Conservation (phyloP, 2,797 vertebrate genomes). For the Melanotaenia maccullochi region DNA sequence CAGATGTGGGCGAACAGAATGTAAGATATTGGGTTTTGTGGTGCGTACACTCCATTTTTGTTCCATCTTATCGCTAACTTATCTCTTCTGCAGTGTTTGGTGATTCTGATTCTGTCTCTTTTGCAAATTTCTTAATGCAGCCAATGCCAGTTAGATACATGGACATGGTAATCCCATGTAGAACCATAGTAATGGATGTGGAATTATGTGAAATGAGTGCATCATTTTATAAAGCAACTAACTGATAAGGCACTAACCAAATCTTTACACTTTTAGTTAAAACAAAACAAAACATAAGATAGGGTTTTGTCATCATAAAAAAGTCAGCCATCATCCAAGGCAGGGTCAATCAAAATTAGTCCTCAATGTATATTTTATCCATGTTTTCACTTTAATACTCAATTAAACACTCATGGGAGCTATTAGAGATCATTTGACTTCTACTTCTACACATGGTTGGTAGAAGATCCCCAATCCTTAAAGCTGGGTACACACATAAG, state of each 20-base stretch:
- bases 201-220: not conserved
- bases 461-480: too few species aligned
- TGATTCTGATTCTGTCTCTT: not conserved
- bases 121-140: not conserved
- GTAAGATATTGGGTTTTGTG: conserved; percentile 14
- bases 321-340: not conserved
- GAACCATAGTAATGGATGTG: not conserved
- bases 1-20: conserved; percentile 14
- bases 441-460: too few species aligned
- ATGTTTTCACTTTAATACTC: too few species aligned
- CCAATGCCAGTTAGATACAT: not conserved
- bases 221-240: not conserved
- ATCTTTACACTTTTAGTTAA: not conserved
- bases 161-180: not conserved
- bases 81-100: conserved; percentile 4
- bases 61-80: conserved; percentile 2
- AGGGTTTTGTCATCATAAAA: not conserved
- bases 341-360: not conserved
- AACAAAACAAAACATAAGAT: not conserved
- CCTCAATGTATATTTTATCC: too few species aligned
- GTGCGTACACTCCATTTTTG: conserved; percentile 3
- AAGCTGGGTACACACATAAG: too few species aligned
- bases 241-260: not conserved
- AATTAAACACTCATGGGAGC: too few species aligned
- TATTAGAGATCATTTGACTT: too few species aligned